Evolutionary conservation across 2,888 invertebrate species (phyloP), one percentile per base, ranked within the genome.

Genomic region (Torymus auratus): DNA sequence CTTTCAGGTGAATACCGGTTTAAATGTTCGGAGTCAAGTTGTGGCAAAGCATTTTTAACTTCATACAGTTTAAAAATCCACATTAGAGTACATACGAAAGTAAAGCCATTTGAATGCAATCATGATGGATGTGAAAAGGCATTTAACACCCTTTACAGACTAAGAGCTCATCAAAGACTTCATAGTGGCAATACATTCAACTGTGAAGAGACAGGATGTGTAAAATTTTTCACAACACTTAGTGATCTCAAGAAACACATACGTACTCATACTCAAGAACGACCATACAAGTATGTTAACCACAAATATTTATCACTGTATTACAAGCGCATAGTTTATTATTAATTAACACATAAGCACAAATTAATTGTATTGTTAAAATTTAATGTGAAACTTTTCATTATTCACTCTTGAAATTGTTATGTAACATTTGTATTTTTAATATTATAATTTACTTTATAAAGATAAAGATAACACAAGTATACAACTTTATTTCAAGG

Each of bases 121-220:
- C 94, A 95, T 80, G 93, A 92, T 79, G 96, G 95, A 80, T 98
- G 98, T 92, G 95, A 95, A 87, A 98, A 98, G 92, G 96, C 97
- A 65, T 98, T 98, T 92, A 98, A 97, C 90, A 98, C 98, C 76
- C 93, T 98, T 74, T 98, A 98, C 92, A 95, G 96, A 91, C 92
- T 97, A 87, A 94, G 96, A 91, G 98, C 98, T 73, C 98, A 98
- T 91, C 95, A 98, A 91, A 93, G 98, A 85, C 92, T 98, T 80
- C 98, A 98, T 92, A 98, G 96, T 88, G 98, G 98, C 12, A 95
- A 97, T 90, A 98, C 98, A 10, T 98, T 98, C 91, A 97, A 98
- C 92, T 98, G 98, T 91, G 94, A 94, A 86, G 93, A 94, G 82
- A 92, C 93, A 78, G 95, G 96, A 73, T 98, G 98, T 88, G 92